Evolutionary conservation across 1,140 invertebrate genomes (phyloP), one percentile per base, ranked within the genome.

Genomic region (Drosophila sp.): DNA sequence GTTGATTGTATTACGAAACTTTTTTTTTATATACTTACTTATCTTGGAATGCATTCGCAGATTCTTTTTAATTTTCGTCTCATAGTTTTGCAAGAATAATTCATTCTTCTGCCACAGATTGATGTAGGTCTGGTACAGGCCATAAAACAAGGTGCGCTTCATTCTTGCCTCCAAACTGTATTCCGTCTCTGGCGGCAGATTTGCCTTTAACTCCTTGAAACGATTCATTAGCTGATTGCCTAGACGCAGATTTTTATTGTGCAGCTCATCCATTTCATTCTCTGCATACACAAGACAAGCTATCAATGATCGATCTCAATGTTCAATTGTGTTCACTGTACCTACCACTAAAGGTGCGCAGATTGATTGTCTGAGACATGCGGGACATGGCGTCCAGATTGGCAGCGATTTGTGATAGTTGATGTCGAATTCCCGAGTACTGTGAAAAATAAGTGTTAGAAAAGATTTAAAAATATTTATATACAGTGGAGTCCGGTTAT

Each of bases 51-150:
- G 91, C 53, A 90, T 41, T 13, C 81, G 79, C 72, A 92, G 62
- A 56, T 90, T 90, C 41, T 91, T 91, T 40, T 92, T 92, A 0
- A 92, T 53, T 36, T 90, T 91, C 0, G 45, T 32, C 59, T 92
- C 91, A 40, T 91, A 92, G 38, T 78, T 75, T 27, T 89, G 81
- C 48, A 92, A 63, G 34, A 92, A 92, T n/a, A 72, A 21, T 36
- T 92, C 91, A 48, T 92, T 91, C 46, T 74, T 80, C n/a, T 78
- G 86, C 91, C 91, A 92, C 3, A 91, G 76, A 73, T 89, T 82
- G 5, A 91, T 81, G 8, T 82, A 92, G 8, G 80, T 82, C 58
- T 92, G 89, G n/a, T 91, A 80, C 1, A 92, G 80, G 0, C 90
- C 91, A 53, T 92, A 91, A 46, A 92, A 92, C 0, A 92, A 58